These are phyloP conservation scores for Pimpla rufipes DNA, from an alignment of 2,888 invertebrate genomes.

Conservation along the genomic window DNA sequence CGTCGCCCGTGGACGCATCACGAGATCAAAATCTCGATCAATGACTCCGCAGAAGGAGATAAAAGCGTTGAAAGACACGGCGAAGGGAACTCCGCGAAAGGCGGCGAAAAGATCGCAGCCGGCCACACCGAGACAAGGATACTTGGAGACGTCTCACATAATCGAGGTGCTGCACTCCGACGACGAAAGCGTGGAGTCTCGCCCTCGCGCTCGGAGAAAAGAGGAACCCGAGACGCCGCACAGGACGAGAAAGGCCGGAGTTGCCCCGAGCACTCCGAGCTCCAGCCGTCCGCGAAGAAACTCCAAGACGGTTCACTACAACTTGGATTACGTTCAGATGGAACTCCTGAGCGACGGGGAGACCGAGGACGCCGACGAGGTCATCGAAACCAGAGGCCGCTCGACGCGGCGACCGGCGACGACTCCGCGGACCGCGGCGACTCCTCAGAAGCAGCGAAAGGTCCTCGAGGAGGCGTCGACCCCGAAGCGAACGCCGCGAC, in stretches of 20 bases:
- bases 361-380: not conserved
- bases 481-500: conserved; percentile 40
- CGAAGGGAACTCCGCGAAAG: conserved; percentile 34
- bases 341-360: not conserved
- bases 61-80: not conserved
- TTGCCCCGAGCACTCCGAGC: not conserved
- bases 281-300: conserved; percentile 15
- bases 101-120: not conserved
- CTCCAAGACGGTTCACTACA: not conserved
- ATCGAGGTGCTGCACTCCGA: not conserved
- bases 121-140: not conserved
- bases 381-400: not conserved
- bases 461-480: conserved; percentile 2
- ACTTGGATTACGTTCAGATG: not conserved
- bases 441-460: conserved; percentile 21
- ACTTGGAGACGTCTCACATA: not conserved
- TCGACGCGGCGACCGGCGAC: not conserved
- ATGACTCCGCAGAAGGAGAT: conserved; percentile 20
- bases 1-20: not conserved
- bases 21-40: conserved; percentile 1
- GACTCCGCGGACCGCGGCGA: not conserved
- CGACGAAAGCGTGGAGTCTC: not conserved
- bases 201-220: not conserved
- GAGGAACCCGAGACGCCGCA: conserved; percentile 12
- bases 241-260: not conserved